Evolutionary conservation across 2,888 invertebrate genomes (phyloP).

Genomic region (Teleogryllus oceanicus): DNA sequence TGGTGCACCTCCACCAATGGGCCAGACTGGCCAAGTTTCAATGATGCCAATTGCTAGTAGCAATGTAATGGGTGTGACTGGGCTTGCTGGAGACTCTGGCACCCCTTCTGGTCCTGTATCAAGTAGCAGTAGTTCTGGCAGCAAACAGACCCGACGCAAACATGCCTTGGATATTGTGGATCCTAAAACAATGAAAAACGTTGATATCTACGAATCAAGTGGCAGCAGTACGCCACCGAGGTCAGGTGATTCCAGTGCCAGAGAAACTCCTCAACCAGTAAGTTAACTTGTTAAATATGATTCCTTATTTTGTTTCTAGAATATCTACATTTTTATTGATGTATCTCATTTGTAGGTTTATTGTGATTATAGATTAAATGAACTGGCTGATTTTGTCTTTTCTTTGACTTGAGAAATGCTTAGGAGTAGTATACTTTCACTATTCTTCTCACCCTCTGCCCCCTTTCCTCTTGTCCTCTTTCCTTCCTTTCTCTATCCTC

Average conservation of each 20-base stretch:
- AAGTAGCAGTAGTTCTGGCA: background rate
- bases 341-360: no score
- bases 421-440: no score
- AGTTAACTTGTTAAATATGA: constrained; percentile 22
- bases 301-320: no score
- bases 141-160: constrained; percentile 31
- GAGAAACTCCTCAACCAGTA: constrained; percentile 39
- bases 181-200: constrained; percentile 35
- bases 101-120: background rate
- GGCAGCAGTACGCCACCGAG: constrained; percentile 34
- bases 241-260: constrained; percentile 38
- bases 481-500: no score
- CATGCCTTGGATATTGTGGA: constrained; percentile 36
- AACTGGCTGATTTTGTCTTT: no score
- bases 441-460: no score
- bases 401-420: no score
- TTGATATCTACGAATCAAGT: constrained; percentile 32
- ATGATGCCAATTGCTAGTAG: constrained; percentile 26
- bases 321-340: no score
- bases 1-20: constrained; percentile 29
- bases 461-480: no score
- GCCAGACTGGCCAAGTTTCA: constrained; percentile 31
- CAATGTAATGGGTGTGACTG: constrained; percentile 24
- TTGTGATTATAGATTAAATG: no score
- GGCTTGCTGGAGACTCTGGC: background rate